A percentile compares a stretch with the other conserved stretches of the same genome.
These are phyloP conservation scores for Bombus turneri DNA, from an alignment of 1,140 invertebrate genomes.

Conservation along the genomic window DNA sequence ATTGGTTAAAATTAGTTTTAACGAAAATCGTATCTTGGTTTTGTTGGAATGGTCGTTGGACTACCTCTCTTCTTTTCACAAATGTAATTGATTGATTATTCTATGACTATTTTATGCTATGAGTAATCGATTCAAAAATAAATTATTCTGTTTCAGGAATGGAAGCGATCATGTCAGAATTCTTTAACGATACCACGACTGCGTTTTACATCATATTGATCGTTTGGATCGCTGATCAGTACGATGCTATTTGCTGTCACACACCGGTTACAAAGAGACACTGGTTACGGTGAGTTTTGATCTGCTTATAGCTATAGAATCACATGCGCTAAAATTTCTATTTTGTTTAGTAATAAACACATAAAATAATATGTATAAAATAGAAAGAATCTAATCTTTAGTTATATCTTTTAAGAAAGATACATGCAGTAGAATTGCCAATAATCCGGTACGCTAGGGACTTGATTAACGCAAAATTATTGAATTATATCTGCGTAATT, in stretches of 20 bases:
- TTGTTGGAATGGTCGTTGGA: neutral
- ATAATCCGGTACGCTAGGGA: too few relatives aligned
- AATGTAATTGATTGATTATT: neutral
- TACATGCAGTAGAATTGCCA: too few relatives aligned
- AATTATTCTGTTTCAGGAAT: conserved; percentile 90
- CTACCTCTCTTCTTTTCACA: too few relatives aligned
- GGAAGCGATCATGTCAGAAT: conserved; percentile 99
- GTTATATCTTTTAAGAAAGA: too few relatives aligned
- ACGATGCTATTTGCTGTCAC: conserved; percentile 98
- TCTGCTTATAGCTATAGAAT: too few relatives aligned
- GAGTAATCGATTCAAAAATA: neutral
- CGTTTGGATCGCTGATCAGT: conserved; percentile 99
- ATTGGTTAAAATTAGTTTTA: neutral
- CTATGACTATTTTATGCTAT: too few relatives aligned
- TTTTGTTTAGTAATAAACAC: too few relatives aligned
- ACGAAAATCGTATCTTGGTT: neutral
- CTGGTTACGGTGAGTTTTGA: conserved; percentile 92
- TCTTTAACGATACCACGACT: conserved; percentile 99
- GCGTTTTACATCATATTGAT: conserved; percentile 99
- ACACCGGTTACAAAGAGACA: conserved; percentile 96
- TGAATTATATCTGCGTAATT: too few relatives aligned
- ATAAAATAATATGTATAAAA: too few relatives aligned
- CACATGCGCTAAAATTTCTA: too few relatives aligned
- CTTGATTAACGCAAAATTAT: too few relatives aligned
- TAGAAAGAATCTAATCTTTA: too few relatives aligned